A percentile compares a stretch with the other conserved stretches of the same genome.
Evolutionary conservation across 2,888 invertebrate genomes (phyloP).

Genomic region (Parnassius mnemosyne): DNA sequence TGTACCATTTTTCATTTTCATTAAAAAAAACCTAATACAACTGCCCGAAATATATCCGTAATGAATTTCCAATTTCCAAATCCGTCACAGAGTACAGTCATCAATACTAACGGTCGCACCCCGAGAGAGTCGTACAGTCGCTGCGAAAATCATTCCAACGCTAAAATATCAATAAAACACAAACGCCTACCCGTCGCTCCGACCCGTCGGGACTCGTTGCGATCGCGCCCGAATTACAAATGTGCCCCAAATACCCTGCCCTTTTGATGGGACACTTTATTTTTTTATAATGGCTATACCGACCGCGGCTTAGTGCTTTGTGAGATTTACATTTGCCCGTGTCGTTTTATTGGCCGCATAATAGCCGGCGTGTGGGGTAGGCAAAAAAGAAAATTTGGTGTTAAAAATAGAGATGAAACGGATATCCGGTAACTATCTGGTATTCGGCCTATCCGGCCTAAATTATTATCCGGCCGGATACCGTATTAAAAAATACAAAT

Average conservation of each 20-base stretch:
- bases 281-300: conserved; percentile 59
- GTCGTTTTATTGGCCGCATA: conserved; percentile 64
- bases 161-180: conserved; percentile 80
- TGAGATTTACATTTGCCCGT: conserved; percentile 69
- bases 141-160: conserved; percentile 73
- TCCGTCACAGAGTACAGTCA: conserved; percentile 51
- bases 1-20: too few species aligned
- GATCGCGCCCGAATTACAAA: conserved; percentile 64
- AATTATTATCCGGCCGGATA: too few species aligned
- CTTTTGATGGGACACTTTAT: conserved; percentile 75
- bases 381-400: conserved; percentile 26
- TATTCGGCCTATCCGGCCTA: too few species aligned
- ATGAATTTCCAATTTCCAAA: conserved; percentile 30
- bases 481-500: too few species aligned
- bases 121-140: conserved; percentile 66
- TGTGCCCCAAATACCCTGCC: conserved; percentile 57
- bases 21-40: too few species aligned
- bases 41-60: too few species aligned
- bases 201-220: conserved; percentile 54
- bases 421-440: too few species aligned
- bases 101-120: conserved; percentile 69
- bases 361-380: conserved; percentile 41
- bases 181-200: conserved; percentile 45
- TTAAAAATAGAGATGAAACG: background rate
- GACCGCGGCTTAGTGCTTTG: conserved; percentile 52